phyloP scores from a whole-genome alignment of 2,113 vertebrate genomes.

The Chionomys nivalis region DNA sequence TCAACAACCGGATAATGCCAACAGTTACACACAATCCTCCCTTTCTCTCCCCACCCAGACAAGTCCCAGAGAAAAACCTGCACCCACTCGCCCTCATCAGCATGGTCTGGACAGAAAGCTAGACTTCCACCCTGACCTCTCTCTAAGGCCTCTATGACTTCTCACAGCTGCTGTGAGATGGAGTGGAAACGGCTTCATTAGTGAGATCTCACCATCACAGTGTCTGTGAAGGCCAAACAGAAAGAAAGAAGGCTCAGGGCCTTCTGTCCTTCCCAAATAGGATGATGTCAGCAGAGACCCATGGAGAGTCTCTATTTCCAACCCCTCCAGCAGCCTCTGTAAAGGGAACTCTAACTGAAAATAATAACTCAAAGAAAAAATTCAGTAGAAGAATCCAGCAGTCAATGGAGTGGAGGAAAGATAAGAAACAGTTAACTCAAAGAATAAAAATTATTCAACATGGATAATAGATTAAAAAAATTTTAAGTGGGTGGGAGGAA shows the following conservation, averaged over 20 bases:
- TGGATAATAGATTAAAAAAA: not conserved
- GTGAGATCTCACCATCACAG: not conserved
- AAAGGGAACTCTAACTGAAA: conserved; percentile 46
- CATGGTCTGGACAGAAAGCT: not conserved
- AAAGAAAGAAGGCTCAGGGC: not conserved
- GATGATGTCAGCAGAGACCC: not conserved
- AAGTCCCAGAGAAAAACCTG: not conserved
- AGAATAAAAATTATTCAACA: not conserved
- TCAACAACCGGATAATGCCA: not conserved
- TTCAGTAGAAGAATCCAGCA: not conserved
- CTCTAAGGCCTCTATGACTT: not conserved
- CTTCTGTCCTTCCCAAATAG: not conserved
- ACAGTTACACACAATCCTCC: not conserved
- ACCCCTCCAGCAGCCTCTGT: not conserved
- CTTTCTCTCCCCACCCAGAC: not conserved
- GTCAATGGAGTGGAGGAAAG: not conserved
- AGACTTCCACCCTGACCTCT: not conserved
- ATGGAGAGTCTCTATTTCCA: not conserved
- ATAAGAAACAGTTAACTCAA: not conserved
- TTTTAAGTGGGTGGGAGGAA: not conserved
- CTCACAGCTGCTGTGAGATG: not conserved
- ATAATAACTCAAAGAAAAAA: conserved; percentile 2
- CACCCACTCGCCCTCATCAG: not conserved
- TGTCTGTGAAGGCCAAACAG: not conserved
- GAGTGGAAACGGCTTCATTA: not conserved